Evolutionary conservation across 1,140 invertebrate species (phyloP), one percentile per base, ranked within the genome.

Genomic region (Drosophila burlai): DNA sequence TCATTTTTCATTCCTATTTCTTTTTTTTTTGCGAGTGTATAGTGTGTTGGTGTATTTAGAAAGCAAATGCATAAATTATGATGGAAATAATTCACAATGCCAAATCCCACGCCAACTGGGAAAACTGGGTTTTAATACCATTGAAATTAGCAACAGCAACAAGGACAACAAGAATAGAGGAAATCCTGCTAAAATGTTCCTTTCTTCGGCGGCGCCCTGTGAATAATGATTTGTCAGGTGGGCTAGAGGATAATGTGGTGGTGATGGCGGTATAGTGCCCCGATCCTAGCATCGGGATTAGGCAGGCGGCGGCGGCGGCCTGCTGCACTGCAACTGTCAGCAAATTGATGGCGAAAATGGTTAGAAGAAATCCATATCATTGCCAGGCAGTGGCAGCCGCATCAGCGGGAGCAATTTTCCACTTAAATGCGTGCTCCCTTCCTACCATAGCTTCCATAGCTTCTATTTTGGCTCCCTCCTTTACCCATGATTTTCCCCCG

Each of bases 391-490:
- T 47, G 52, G 71, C 74, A 81, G 72, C 49, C 68, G 77, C 76
- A 74, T 67, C 71, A 75, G 79, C 80, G 47, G 50, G 68, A 83
- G 81, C 81, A 83, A 84, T 84, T 84, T 84, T 84, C 82, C 82
- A 83, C 81, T 84, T 47, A 84, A 84, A 77, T 84, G 82, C 61
- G 49, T 77, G 59, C 58, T 64, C 42, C 40, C 21, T 50, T 21
- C 13, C 21, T 43, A 13, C n/a, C 50, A 11, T 7, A 11, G 50
- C 50, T 15, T 21, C 21, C 29, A n/a, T n/a, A n/a, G n/a, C n/a
- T 29, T 2, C 18, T 16, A 15, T 21, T 21, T 38, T 55, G 34
- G 52, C 21, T 42, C 3, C 62, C 57, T n/a, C 29, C 26, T 6
- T 45, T 58, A 11, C 18, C 36, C 36, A 42, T 58, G 34, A 15